A percentile compares a stretch with the other conserved stretches of the same genome.
Evolutionary conservation across 2,797 vertebrate species (phyloP).

Genomic region (Scolopax rusticola): DNA sequence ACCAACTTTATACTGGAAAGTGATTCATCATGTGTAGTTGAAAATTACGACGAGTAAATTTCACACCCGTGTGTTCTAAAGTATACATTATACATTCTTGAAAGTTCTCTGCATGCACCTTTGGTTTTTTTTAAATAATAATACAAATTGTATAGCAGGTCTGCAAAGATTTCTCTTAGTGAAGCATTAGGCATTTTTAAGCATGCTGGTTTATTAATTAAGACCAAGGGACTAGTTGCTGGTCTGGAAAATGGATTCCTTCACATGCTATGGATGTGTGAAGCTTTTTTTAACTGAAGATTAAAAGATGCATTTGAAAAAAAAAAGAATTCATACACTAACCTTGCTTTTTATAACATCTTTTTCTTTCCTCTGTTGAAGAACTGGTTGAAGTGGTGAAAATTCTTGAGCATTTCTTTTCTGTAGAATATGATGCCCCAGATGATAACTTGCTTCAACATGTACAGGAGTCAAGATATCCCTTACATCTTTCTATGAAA

Average conservation of each 20-base stretch:
- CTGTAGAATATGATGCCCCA: conserved; percentile 79
- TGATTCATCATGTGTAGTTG: not conserved
- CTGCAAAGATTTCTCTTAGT: not conserved
- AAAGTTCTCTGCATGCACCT: not conserved
- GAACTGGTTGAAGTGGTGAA: conserved; percentile 87
- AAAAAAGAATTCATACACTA: not conserved
- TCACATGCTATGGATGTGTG: not conserved
- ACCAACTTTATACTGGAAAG: not conserved
- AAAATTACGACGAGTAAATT: not conserved
- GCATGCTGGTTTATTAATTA: not conserved
- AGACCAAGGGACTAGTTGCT: not conserved
- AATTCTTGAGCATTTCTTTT: conserved; percentile 75
- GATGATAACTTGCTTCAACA: conserved; percentile 87
- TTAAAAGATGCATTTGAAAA: not conserved
- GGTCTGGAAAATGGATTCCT: not conserved
- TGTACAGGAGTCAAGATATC: conserved; percentile 91
- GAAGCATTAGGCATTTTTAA: not conserved
- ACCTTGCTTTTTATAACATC: conserved; percentile 86
- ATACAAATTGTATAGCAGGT: not conserved
- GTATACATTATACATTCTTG: not conserved
- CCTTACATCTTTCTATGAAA: conserved; percentile 89
- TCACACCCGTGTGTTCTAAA: not conserved
- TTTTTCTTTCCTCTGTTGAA: conserved; percentile 85
- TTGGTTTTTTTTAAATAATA: not conserved
- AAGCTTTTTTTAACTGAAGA: not conserved